phyloP scores from a whole-genome alignment of 2,797 vertebrate genomes.

The Sebastes nivosus region DNA sequence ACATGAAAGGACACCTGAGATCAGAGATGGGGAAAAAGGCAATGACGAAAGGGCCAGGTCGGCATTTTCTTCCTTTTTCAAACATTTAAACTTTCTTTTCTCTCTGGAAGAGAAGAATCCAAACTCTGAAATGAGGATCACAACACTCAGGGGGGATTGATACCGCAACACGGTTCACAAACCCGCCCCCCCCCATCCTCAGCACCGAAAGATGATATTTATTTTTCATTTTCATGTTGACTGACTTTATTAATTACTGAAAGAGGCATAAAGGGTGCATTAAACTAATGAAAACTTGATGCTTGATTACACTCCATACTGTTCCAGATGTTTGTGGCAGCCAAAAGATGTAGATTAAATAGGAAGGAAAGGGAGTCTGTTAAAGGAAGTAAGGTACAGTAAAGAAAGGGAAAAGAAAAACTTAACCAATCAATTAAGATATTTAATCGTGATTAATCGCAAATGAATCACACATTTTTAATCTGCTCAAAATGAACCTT shows the following conservation, averaged over 20 bases:
- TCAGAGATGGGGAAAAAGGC: neutral
- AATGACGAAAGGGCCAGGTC: neutral
- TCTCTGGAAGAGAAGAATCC: neutral
- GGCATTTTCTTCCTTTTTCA: no score
- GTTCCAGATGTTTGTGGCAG: neutral
- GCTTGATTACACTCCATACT: neutral
- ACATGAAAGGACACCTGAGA: slow-evolving; percentile 5
- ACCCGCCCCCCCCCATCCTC: rapidly evolving
- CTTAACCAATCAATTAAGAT: no score
- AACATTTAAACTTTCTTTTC: neutral
- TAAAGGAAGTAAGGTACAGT: no score
- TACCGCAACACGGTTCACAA: neutral
- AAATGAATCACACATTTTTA: no score
- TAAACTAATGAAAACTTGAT: slow-evolving; percentile 11
- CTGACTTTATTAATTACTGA: slow-evolving; percentile 12
- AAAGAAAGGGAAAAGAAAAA: neutral
- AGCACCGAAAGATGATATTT: neutral
- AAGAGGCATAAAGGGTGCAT: neutral
- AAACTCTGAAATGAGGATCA: neutral
- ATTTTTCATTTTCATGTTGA: slow-evolving; percentile 3
- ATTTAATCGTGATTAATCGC: no score
- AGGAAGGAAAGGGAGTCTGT: neutral
- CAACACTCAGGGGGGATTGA: neutral
- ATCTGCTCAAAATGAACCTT: no score
- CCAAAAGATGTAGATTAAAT: neutral